A percentile compares a stretch with the other conserved stretches of the same genome.
phyloP scores from a whole-genome alignment of 2,888 invertebrate genomes.

The Chaitophorus viminalis region DNA sequence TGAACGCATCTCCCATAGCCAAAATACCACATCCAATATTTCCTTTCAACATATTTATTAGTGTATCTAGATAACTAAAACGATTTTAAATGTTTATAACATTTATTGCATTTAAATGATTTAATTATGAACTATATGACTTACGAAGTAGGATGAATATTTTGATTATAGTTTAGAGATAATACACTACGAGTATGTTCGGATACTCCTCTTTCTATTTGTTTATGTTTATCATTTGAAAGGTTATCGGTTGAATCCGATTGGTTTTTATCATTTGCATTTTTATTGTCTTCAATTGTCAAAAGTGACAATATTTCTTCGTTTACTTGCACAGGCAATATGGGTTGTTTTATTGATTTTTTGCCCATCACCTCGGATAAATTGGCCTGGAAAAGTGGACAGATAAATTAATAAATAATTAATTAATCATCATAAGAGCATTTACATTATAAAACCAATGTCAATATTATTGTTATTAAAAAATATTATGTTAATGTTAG shows the following conservation, averaged over 20 bases:
- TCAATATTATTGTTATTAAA: too few relatives aligned
- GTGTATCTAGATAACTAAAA: conserved; percentile 81
- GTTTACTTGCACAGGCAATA: too few relatives aligned
- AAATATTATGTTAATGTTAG: too few relatives aligned
- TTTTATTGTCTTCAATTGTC: background rate
- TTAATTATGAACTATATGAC: conserved; percentile 66
- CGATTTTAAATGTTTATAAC: conserved; percentile 36
- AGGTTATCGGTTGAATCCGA: background rate
- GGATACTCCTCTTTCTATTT: background rate
- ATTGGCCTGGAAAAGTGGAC: background rate
- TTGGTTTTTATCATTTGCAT: background rate
- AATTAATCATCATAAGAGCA: too few relatives aligned
- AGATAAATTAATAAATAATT: too few relatives aligned
- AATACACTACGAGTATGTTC: background rate
- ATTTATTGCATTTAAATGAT: too few relatives aligned
- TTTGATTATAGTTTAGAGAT: background rate
- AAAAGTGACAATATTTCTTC: background rate
- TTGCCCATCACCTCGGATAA: background rate
- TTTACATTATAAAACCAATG: too few relatives aligned
- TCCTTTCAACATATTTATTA: conserved; percentile 94
- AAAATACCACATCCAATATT: conserved; percentile 96
- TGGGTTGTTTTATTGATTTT: background rate
- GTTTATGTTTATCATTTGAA: background rate
- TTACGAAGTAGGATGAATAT: conserved; percentile 77
- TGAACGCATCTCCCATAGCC: conserved; percentile 95